Percentiles rank a stretch among this genome's conserved stretches.
Conservation (phyloP, 2,797 vertebrate species). For the Hyperoplus lanceolatus region DNA sequence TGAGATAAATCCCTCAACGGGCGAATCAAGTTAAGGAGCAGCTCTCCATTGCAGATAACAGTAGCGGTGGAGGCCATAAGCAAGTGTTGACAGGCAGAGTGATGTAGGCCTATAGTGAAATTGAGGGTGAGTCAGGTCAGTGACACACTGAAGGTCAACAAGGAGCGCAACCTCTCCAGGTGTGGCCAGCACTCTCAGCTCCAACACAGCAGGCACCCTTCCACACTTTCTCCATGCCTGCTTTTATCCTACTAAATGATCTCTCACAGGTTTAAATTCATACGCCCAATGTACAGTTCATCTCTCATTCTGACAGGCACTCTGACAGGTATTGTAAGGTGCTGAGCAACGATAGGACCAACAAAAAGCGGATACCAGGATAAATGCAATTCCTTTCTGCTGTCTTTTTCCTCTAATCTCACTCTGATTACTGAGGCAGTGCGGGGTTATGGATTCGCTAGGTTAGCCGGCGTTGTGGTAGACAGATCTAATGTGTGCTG, state of each 20-base stretch:
- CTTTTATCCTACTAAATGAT: slow-evolving; percentile 41
- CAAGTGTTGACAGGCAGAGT: slow-evolving; percentile 74
- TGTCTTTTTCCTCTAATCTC: slow-evolving; percentile 66
- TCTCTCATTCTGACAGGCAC: slow-evolving; percentile 44
- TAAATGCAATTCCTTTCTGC: slow-evolving; percentile 63
- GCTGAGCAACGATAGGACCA: slow-evolving; percentile 65
- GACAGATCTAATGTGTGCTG: slow-evolving; percentile 87
- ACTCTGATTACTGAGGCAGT: slow-evolving; percentile 66
- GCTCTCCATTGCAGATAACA: slow-evolving; percentile 48
- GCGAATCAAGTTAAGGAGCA: slow-evolving; percentile 52
- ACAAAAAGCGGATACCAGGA: slow-evolving; percentile 61
- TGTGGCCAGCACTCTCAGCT: slow-evolving; percentile 68
- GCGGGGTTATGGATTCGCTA: slow-evolving; percentile 67
- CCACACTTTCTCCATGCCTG: slow-evolving; percentile 3
- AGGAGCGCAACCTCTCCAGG: slow-evolving; percentile 76
- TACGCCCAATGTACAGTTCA: slow-evolving; percentile 48
- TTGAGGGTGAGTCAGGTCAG: slow-evolving; percentile 52
- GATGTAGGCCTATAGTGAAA: slow-evolving; percentile 69
- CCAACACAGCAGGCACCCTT: slow-evolving; percentile 16
- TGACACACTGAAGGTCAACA: slow-evolving; percentile 74
- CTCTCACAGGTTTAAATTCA: slow-evolving; percentile 54
- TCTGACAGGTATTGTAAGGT: slow-evolving; percentile 68
- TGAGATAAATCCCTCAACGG: slow-evolving; percentile 59
- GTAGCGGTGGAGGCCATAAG: slow-evolving; percentile 48
- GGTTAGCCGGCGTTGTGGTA: slow-evolving; percentile 60